Evolutionary conservation across 1,140 invertebrate species (phyloP).

Genomic region (Lepidotrigona ventralis): DNA sequence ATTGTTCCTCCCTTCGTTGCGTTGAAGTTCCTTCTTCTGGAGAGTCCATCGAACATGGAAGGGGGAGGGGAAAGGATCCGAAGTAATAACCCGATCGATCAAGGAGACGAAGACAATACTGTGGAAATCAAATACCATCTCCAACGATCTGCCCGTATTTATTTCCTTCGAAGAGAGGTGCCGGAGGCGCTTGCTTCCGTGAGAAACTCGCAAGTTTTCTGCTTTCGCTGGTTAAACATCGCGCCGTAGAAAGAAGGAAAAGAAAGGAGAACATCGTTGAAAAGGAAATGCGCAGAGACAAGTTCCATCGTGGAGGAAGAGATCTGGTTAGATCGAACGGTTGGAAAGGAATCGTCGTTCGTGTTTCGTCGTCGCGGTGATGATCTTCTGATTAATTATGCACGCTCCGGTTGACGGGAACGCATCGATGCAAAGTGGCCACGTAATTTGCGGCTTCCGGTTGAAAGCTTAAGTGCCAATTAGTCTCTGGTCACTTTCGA

Average conservation of each 20-base stretch:
- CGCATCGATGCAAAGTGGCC: not conserved
- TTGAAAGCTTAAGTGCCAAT: not conserved
- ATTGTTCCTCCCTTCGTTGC: no score
- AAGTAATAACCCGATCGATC: not conserved
- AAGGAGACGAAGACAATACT: not conserved
- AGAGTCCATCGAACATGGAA: not conserved
- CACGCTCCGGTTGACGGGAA: not conserved
- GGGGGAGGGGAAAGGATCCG: no score
- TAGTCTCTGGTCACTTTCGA: not conserved
- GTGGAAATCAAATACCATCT: not conserved
- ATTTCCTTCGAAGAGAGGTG: not conserved
- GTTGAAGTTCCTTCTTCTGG: not conserved
- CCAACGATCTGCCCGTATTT: not conserved
- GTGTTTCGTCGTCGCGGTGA: not conserved
- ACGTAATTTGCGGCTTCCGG: constrained; percentile 1
- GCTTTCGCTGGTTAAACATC: not conserved
- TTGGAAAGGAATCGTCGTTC: not conserved
- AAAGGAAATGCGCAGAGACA: not conserved
- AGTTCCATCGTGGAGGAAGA: not conserved
- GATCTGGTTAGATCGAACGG: no score
- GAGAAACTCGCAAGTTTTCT: not conserved
- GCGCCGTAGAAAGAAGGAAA: not conserved
- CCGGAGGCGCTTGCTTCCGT: not conserved
- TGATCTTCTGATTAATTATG: not conserved
- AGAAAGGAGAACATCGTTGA: not conserved